phyloP scores from a whole-genome alignment of 2,797 vertebrate genomes.

The Siniperca obscura region DNA sequence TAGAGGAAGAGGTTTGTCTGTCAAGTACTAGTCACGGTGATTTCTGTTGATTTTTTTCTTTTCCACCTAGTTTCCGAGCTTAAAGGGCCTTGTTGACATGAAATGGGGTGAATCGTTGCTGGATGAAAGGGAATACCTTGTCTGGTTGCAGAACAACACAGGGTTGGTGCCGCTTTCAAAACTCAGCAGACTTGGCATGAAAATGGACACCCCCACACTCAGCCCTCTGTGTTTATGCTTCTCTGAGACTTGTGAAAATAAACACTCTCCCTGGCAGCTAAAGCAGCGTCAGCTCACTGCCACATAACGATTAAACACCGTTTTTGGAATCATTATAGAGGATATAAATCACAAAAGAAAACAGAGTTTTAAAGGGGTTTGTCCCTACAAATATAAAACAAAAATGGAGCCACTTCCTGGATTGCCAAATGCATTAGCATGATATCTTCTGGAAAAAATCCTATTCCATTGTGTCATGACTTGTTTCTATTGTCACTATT shows the following conservation, averaged over 20 bases:
- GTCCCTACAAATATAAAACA: constrained; percentile 25
- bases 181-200: constrained; percentile 69
- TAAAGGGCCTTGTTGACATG: constrained; percentile 75
- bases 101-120: constrained; percentile 78
- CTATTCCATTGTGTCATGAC: not conserved
- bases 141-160: constrained; percentile 68
- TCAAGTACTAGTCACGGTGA: constrained; percentile 63
- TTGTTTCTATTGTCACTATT: not conserved
- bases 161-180: constrained; percentile 58
- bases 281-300: constrained; percentile 46
- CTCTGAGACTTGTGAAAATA: constrained; percentile 78
- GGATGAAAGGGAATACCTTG: constrained; percentile 79
- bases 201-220: constrained; percentile 63
- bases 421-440: constrained; percentile 19
- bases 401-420: constrained; percentile 13
- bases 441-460: constrained; percentile 10
- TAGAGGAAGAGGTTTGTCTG: constrained; percentile 66
- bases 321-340: constrained; percentile 53
- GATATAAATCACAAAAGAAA: constrained; percentile 57
- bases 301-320: constrained; percentile 63
- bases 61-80: constrained; percentile 63
- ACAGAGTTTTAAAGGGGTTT: constrained; percentile 39
- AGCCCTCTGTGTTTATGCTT: constrained; percentile 73
- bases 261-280: constrained; percentile 75
- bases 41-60: constrained; percentile 55